Percentiles rank a stretch among this genome's conserved stretches.
These are phyloP conservation scores for Platorchestia sp. DNA, from an alignment of 1,140 invertebrate genomes.

Conservation along the genomic window DNA sequence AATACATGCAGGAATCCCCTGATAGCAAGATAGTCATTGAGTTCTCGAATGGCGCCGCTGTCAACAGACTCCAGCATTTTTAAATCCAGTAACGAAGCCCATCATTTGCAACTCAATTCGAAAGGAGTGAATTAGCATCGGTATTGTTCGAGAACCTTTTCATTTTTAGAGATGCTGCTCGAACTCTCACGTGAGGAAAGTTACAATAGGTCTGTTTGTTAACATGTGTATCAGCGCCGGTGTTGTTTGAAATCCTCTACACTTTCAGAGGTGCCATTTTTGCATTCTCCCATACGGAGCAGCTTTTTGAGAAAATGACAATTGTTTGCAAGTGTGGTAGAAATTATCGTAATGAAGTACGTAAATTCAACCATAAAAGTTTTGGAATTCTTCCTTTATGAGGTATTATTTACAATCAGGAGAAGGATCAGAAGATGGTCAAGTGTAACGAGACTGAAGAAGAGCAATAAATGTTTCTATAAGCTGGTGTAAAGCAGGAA, in stretches of 20 bases:
- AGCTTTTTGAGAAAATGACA: neutral
- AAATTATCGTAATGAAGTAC: no score
- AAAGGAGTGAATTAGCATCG: slow-evolving; percentile 35
- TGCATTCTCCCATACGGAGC: neutral
- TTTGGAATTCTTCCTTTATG: no score
- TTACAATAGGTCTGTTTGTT: no score
- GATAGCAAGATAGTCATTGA: slow-evolving; percentile 1
- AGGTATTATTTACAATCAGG: no score
- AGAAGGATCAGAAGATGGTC: no score
- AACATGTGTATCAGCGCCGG: neutral
- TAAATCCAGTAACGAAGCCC: slow-evolving; percentile 25
- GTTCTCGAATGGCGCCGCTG: slow-evolving; percentile 19
- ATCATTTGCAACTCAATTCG: slow-evolving; percentile 45
- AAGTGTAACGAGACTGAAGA: no score
- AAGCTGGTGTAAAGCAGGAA: no score
- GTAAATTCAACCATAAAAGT: no score
- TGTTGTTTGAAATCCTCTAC: neutral
- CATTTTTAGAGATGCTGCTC: neutral
- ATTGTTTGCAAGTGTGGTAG: no score
- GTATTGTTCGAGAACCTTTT: neutral
- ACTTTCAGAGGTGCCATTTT: neutral
- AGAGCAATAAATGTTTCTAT: no score
- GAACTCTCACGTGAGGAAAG: no score
- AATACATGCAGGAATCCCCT: neutral
- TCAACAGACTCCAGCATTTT: neutral